Evolutionary conservation across 2,113 vertebrate genomes (phyloP).

Genomic region (Gallinago paraguaiae): DNA sequence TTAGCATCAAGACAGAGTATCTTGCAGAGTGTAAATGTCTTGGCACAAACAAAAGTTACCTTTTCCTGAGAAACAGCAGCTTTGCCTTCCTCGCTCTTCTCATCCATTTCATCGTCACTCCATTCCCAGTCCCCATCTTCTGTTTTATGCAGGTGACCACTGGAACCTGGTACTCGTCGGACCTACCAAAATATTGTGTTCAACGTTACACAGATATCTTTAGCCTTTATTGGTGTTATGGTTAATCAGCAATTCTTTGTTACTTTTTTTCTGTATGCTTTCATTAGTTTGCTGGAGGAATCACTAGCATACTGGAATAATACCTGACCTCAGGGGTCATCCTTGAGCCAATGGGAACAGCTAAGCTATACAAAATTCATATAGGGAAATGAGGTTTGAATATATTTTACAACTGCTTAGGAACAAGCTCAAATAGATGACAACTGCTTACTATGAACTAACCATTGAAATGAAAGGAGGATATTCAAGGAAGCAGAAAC

Average conservation of each 20-base stretch:
- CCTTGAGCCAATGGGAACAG: neutral
- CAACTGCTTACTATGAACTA: neutral
- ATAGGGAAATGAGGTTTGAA: neutral
- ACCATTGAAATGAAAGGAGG: neutral
- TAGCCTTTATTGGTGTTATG: neutral
- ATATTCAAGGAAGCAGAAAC: neutral
- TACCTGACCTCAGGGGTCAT: neutral
- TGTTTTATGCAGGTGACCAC: slow-evolving; percentile 96
- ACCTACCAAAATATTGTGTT: slow-evolving; percentile 79
- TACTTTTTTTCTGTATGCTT: neutral
- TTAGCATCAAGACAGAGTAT: neutral
- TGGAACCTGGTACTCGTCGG: slow-evolving; percentile 93
- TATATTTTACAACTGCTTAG: neutral
- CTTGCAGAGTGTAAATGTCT: neutral
- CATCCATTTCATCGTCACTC: slow-evolving; percentile 97
- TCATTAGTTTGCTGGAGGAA: neutral
- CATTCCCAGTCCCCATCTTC: slow-evolving; percentile 99
- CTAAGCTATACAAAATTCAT: neutral
- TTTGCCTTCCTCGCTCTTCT: slow-evolving; percentile 91
- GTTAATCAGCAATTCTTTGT: neutral
- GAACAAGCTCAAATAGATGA: neutral
- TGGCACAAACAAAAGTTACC: slow-evolving; percentile 69
- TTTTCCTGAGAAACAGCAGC: slow-evolving; percentile 92
- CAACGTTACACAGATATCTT: neutral
- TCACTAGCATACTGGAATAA: neutral